Base-by-base conservation (phyloP, 92 coral and sea anemone genomes). In the Heliopora coerulea region DNA sequence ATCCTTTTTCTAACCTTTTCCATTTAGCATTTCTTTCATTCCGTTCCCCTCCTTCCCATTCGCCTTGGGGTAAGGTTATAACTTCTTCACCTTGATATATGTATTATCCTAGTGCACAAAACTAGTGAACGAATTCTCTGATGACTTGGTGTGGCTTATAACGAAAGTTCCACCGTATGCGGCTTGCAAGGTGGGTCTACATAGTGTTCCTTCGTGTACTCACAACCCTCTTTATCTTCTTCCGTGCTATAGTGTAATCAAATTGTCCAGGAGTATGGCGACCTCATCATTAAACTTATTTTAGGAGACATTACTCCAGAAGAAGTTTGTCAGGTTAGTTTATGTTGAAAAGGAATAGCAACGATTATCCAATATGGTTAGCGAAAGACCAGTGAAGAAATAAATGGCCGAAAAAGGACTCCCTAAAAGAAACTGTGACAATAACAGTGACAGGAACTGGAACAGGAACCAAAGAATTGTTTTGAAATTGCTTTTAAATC, bases 111-210 rank as follows among this genome's bases (percentile, higher is more conserved):
- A 49, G 75, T 68, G 75, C 24, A 30, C n/a, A 24, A 21, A 29
- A 24, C 29, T 69, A 8, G 76, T 69, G 14, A 46, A 69, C 76
- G 29, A 69, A 17, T 69, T 49, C 25, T 24, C 62, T 9, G 58
- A 61, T 1, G 76, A 69, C 76, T 39, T 69, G 34, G 26, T 69
- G 23, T 69, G 76, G 76, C 50, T 69, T 6, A 33, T 69, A 24
- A 49, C 76, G 8, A 30, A 33, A 56, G 54, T 69, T 9, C 61
- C 76, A 24, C 76, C 76, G 1, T 69, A 52, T 56, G 61, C 76
- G 48, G 76, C 27, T 24, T 69, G 76, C 76, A 49, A 54, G 76
- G 76, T 69, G 46, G 48, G 76, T 44, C n/a, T 6, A 46, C 15
- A 15, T 58, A 58, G 23, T 2, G 27, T 4, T 32, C 10, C 7